Evolutionary conservation across 2,888 invertebrate genomes (phyloP).

Genomic region (Chouioia cunea): DNA sequence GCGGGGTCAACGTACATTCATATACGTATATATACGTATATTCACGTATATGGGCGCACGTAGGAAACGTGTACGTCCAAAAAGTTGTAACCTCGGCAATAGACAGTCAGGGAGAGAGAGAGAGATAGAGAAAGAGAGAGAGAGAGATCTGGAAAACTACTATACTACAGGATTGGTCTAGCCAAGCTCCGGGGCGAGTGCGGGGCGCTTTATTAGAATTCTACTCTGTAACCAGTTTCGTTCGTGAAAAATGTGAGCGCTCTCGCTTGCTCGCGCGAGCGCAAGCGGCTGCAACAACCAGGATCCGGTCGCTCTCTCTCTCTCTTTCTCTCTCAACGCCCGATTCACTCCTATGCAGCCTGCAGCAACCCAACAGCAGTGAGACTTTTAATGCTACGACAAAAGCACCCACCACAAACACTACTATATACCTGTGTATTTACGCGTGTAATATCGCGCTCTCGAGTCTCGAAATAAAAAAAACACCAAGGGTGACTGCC

Average conservation of each 20-base stretch:
- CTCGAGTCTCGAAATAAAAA: neutral
- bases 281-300: constrained; percentile 7
- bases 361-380: no score
- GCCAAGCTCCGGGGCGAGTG: neutral
- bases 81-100: no score
- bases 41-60: no score
- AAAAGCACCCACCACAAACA: neutral
- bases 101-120: no score
- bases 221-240: constrained; percentile 40
- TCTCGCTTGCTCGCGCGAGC: constrained; percentile 9
- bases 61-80: no score
- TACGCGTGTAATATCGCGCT: neutral
- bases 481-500: neutral
- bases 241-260: constrained; percentile 32
- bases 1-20: constrained; percentile 35
- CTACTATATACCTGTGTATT: neutral
- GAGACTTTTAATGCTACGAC: neutral
- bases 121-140: no score
- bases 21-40: neutral
- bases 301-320: constrained; percentile 25
- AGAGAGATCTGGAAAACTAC: no score
- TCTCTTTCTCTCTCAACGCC: no score
- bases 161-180: no score
- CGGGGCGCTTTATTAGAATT: constrained; percentile 36
- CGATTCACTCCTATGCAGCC: no score